A percentile compares a stretch with the other conserved stretches of the same genome.
phyloP scores from a whole-genome alignment of 2,888 invertebrate species.

The Parnassius glacialis region DNA sequence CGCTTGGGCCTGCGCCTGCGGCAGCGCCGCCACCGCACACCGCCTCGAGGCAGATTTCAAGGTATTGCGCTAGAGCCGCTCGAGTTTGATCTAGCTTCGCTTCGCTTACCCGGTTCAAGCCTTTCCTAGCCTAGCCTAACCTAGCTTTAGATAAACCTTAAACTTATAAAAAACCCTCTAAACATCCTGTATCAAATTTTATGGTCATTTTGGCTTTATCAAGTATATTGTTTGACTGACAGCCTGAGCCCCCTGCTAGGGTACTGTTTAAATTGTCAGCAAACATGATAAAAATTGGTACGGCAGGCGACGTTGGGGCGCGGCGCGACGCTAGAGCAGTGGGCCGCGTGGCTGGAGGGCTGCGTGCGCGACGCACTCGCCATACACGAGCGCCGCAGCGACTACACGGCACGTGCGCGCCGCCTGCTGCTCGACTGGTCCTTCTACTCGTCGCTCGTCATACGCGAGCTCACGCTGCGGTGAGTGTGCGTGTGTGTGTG shows the following conservation, averaged over 20 bases:
- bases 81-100: too few relatives aligned
- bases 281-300: too few relatives aligned
- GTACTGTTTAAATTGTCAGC: too few relatives aligned
- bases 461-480: conserved; percentile 94
- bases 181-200: too few relatives aligned
- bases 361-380: conserved; percentile 95
- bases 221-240: too few relatives aligned
- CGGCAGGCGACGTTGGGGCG: conserved; percentile 89
- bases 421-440: conserved; percentile 99
- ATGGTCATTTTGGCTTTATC: too few relatives aligned
- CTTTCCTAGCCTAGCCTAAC: too few relatives aligned
- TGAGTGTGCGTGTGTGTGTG: conserved; percentile 25
- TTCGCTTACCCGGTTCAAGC: too few relatives aligned
- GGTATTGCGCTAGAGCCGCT: conserved; percentile 37
- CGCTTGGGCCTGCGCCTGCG: conserved; percentile 98
- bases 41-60: conserved; percentile 96
- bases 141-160: too few relatives aligned
- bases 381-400: conserved; percentile 91
- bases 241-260: too few relatives aligned
- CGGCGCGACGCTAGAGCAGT: conserved; percentile 96
- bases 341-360: conserved; percentile 98
- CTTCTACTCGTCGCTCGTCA: conserved; percentile 99
- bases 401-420: conserved; percentile 88
- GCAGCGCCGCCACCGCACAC: conserved; percentile 88
- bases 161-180: too few relatives aligned